Conservation (phyloP, 2,113 vertebrate species). For the Melanerpes aurifrons region DNA sequence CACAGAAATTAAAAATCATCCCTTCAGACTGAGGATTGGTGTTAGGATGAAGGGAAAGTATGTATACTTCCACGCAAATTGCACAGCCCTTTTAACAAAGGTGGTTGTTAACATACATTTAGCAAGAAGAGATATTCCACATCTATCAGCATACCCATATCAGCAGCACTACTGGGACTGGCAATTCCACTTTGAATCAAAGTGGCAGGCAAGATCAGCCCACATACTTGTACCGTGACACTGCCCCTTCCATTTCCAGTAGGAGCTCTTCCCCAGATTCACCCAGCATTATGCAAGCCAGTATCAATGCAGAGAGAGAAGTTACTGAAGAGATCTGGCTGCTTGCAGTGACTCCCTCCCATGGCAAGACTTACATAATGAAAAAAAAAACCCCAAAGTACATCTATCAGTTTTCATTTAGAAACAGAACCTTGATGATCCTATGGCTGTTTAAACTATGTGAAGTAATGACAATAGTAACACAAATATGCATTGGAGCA, state of each 20-base stretch:
- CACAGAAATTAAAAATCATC: neutral
- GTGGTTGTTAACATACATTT: neutral
- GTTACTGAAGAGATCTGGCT: neutral
- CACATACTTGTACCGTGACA: neutral
- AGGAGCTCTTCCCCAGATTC: neutral
- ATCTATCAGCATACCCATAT: no score
- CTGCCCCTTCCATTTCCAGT: neutral
- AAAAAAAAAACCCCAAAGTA: neutral
- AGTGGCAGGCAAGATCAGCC: neutral
- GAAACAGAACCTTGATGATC: neutral
- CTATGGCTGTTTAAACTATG: neutral
- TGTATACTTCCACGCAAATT: neutral
- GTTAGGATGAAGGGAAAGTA: neutral
- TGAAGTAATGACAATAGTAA: neutral
- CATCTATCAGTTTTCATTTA: neutral
- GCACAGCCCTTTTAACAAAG: neutral
- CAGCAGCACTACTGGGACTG: neutral
- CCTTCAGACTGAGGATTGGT: neutral
- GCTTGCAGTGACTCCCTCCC: neutral
- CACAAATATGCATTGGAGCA: neutral
- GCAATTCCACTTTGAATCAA: neutral
- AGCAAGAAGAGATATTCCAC: neutral
- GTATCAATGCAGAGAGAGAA: neutral
- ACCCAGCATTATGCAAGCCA: neutral
- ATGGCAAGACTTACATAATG: neutral